Base-by-base conservation (phyloP, 2,888 invertebrate genomes). In the Nezara viridula region DNA sequence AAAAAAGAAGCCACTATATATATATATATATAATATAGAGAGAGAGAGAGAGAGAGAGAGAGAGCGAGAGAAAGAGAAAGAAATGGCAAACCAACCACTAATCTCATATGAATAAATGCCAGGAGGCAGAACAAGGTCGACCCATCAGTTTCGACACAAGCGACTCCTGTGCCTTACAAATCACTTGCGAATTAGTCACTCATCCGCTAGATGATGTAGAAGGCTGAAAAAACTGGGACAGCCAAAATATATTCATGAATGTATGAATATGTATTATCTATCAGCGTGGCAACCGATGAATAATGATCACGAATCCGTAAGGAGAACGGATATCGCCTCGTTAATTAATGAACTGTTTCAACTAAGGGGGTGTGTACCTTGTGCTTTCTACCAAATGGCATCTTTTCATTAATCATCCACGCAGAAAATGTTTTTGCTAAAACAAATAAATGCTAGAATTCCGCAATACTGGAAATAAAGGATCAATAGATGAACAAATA, bases 181-280 rank as follows among this genome's bases (percentile, higher is more conserved):
- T 73, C 66, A 19, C 9, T 73, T 21, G 66, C 66, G 66, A 37
- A 73, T 73, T 32, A 60, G 27, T 16, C 60, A 32, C 32, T 27
- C 60, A 60, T 73, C 37, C 66, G 37, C 66, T 19, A 37, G 66
- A 3, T 1, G 14, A 32, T 21, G 37, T 44, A 44, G 44, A 37
- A 37, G 66, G 66, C 27, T 37, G 19, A 27, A 73, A n/a, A 73
- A 73, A 73, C 66, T 73, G 37, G 66, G 66, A 73, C 66, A 73
- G 37, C 66, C 66, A 37, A 73, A 73, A 73, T 37, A 37, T 37
- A 37, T 73, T 73, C 66, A 73, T 73, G 66, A 73, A 73, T 37
- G 10, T 44, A 44, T 44, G 44, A 44, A 44, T 44, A 73, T 73
- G 66, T 73, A 73, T 73, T 19, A 73, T 73, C 66, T 37, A 73